Base-by-base conservation (phyloP, 2,113 vertebrate species). In the Eclectus roratus region DNA sequence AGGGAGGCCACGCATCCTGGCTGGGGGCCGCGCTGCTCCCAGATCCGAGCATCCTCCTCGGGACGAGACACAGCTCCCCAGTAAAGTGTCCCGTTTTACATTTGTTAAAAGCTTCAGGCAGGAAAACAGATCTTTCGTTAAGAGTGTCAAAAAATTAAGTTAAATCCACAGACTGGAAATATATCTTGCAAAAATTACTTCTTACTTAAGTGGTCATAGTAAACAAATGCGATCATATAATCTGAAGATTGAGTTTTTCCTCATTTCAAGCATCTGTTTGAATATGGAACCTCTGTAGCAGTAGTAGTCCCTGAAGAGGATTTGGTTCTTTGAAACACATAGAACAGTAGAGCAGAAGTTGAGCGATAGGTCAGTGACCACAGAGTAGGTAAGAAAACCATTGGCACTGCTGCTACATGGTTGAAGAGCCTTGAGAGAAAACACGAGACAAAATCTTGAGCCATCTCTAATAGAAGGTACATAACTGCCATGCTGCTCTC, bases 1-100 rank as follows among this genome's bases (percentile, higher is more conserved):
- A 23, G 21, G 56, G 2, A 85, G 74, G 66, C 66, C 1, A 0
- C 2, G 6, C 52, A 47, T 50, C 43, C 80, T 14, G 0, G 53
- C 60, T 56, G 55, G 72, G 27, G 5, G 24, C 20, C 41, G 39
- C 3, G 0, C 53, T 93, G 80, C 84, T 89, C 63, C 68, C 9
- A 1, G 89, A 47, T 73, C 49, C 1, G 7, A 66, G 83, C 72
- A 78, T 46, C 86, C 78, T 84, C 49, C 37, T 37, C 1, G 4
- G 73, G 61, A 84, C n/a, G 44, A 80, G 65, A 73, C 52, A 39
- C 0, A 0, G 63, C 52, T 85, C 76, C 70, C n/a, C 77, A 96
- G 53, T 16, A 25, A 90, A 83, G 24, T 5, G 12, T 66, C 68
- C 23, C n/a, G 28, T 46, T 93, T 68, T n/a, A 25, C 10, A 56